Conservation (phyloP, 2,797 vertebrate genomes). For the Xenops minutus region DNA sequence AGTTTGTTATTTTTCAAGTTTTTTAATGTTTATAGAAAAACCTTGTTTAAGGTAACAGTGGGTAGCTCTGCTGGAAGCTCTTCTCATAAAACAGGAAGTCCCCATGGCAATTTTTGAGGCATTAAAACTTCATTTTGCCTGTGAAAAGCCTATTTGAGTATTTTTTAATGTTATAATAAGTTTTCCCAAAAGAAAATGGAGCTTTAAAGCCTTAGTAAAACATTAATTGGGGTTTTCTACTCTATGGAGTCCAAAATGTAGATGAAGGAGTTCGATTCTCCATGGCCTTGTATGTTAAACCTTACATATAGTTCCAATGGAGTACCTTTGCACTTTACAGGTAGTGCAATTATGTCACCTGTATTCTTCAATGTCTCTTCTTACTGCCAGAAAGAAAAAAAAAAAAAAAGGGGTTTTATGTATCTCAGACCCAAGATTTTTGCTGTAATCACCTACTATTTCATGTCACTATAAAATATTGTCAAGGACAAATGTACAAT, state of each 20-base stretch:
- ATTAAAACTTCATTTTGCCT: constrained; percentile 40
- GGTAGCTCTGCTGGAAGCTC: neutral
- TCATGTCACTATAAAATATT: neutral
- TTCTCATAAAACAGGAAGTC: neutral
- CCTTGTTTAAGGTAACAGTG: neutral
- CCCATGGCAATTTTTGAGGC: constrained; percentile 18
- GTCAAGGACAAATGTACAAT: neutral
- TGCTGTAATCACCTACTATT: neutral
- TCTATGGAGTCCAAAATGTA: neutral
- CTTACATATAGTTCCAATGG: neutral
- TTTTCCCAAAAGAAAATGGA: constrained; percentile 58
- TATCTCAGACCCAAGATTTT: neutral
- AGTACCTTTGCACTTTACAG: neutral
- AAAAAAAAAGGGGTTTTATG: accelerated
- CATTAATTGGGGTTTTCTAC: constrained; percentile 30
- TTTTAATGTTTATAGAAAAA: neutral
- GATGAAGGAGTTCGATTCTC: constrained; percentile 8
- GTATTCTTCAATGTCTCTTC: neutral
- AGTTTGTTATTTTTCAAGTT: neutral
- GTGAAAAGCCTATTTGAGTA: constrained; percentile 25
- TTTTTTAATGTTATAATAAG: constrained; percentile 56
- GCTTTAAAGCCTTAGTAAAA: constrained; percentile 62
- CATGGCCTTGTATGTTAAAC: neutral
- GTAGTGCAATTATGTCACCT: neutral
- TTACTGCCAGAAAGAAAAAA: neutral